phyloP scores from a whole-genome alignment of 2,113 vertebrate species.

The Eidolon helvum region DNA sequence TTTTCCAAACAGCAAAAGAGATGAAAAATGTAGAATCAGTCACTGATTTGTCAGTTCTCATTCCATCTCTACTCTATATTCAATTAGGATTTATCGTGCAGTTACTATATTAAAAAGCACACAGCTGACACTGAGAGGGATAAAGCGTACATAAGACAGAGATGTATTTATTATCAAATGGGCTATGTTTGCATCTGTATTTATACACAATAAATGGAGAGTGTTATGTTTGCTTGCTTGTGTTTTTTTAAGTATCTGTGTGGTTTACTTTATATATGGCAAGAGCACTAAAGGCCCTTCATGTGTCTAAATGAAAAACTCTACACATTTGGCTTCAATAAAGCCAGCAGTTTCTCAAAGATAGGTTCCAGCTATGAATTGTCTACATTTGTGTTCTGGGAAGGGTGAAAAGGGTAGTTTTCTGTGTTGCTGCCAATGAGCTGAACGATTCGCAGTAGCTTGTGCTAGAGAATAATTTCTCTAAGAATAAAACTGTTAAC shows the following conservation, averaged over 20 bases:
- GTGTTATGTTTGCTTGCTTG: background rate
- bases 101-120: background rate
- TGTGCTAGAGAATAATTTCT: slow-evolving; percentile 1
- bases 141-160: background rate
- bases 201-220: background rate
- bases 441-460: slow-evolving; percentile 1
- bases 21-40: background rate
- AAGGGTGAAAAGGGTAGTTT: slow-evolving; percentile 53
- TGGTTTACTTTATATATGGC: background rate
- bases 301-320: slow-evolving; percentile 22
- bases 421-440: slow-evolving; percentile 35
- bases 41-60: background rate
- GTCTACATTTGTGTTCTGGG: background rate
- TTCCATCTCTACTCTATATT: background rate
- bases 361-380: slow-evolving; percentile 31
- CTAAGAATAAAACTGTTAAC: background rate
- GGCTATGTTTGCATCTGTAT: background rate
- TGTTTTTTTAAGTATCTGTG: background rate
- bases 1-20: slow-evolving; percentile 1
- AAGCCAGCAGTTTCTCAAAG: slow-evolving; percentile 43
- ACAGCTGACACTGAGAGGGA: background rate
- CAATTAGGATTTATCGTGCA: background rate
- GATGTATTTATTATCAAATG: background rate
- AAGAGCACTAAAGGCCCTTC: background rate
- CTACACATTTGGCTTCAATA: slow-evolving; percentile 31